Percentiles rank a stretch among this genome's conserved stretches.
Conservation (phyloP, 2,797 vertebrate genomes). For the Microctenopoma stevenorrisi region DNA sequence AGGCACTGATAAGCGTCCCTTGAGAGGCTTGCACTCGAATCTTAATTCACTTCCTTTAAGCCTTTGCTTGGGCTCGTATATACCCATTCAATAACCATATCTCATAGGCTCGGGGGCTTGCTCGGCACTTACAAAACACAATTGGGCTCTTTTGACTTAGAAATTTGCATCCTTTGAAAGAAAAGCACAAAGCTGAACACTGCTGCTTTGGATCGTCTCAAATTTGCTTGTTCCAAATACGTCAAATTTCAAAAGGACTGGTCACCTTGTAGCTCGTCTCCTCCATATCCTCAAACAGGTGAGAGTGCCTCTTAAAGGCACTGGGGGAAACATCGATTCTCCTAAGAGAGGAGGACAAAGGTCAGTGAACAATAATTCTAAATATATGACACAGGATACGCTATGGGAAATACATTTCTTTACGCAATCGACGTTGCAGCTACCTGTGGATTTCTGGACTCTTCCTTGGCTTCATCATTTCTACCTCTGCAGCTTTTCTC, state of each 20-base stretch:
- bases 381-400: background rate
- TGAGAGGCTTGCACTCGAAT: slow-evolving; percentile 95
- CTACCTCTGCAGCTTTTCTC: slow-evolving; percentile 95
- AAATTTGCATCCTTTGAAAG: slow-evolving; percentile 98
- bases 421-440: background rate
- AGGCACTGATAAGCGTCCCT: slow-evolving; percentile 94
- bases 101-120: slow-evolving; percentile 88
- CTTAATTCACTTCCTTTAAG: slow-evolving; percentile 97
- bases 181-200: slow-evolving; percentile 99
- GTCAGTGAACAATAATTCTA: slow-evolving; percentile 3
- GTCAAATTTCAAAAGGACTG: slow-evolving; percentile 85
- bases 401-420: background rate
- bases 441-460: slow-evolving; percentile 99
- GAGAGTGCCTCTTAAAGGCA: slow-evolving; percentile 99
- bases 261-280: slow-evolving; percentile 98
- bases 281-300: slow-evolving; percentile 95
- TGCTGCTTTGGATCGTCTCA: slow-evolving; percentile 73
- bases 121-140: slow-evolving; percentile 90
- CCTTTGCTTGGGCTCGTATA: slow-evolving; percentile 85
- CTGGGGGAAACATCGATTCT: slow-evolving; percentile 99
- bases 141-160: slow-evolving; percentile 96
- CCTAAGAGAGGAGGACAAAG: slow-evolving; percentile 76
- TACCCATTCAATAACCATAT: slow-evolving; percentile 98
- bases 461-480: slow-evolving; percentile 95
- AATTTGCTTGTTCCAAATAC: slow-evolving; percentile 77